Evolutionary conservation across 2,888 invertebrate species (phyloP).

Genomic region (Rotaria macrura): DNA sequence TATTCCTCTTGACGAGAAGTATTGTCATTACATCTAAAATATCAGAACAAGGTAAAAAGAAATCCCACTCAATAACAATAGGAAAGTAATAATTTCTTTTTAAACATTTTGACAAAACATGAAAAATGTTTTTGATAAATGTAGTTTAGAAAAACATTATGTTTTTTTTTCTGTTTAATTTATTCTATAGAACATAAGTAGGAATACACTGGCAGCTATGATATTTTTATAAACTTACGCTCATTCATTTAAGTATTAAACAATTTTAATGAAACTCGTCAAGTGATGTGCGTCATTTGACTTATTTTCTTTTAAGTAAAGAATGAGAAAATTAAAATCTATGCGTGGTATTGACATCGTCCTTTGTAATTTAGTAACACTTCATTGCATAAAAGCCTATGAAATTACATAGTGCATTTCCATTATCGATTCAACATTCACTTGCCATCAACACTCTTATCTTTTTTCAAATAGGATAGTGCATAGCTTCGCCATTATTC

Average conservation of each 20-base stretch:
- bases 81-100: no score
- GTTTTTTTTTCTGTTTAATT: no score
- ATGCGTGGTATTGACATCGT: no score
- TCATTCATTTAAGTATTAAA: background rate
- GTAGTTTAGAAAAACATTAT: no score
- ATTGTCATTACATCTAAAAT: background rate
- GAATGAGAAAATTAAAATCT: background rate
- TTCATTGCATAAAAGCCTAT: no score
- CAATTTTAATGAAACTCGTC: background rate
- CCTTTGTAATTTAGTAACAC: background rate
- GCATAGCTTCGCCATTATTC: background rate
- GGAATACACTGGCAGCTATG: no score
- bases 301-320: background rate
- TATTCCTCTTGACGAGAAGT: background rate
- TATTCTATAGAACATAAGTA: no score
- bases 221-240: no score
- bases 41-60: background rate
- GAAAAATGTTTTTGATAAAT: no score
- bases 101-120: no score
- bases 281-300: background rate
- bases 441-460: background rate
- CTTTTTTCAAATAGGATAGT: background rate
- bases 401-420: background rate
- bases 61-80: background rate
- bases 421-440: background rate